A percentile compares a stretch with the other conserved stretches of the same genome.
phyloP scores from a whole-genome alignment of 1,140 invertebrate species.

The Chlorops oryzae region DNA sequence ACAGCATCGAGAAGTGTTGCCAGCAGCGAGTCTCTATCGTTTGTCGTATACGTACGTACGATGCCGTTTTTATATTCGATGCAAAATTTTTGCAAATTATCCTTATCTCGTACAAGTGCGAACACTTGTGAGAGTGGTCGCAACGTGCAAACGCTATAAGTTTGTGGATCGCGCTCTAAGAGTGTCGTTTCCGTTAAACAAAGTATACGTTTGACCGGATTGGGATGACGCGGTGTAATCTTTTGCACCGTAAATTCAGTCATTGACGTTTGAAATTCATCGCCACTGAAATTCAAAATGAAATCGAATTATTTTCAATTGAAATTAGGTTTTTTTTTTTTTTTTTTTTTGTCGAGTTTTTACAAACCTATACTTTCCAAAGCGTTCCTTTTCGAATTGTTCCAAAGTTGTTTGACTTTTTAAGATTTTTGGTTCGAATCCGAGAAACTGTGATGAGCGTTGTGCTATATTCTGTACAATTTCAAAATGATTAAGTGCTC shows the following conservation, averaged over 20 bases:
- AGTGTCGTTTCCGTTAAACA: constrained; percentile 94
- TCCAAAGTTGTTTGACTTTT: constrained; percentile 77
- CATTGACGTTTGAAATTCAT: constrained; percentile 84
- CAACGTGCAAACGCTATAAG: constrained; percentile 82
- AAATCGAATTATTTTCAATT: not conserved
- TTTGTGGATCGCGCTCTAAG: constrained; percentile 92
- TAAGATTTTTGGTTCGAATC: constrained; percentile 74
- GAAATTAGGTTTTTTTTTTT: not conserved
- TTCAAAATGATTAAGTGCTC: constrained; percentile 72
- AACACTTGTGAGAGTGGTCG: constrained; percentile 86
- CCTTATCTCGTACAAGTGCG: constrained; percentile 80
- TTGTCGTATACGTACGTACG: constrained; percentile 76
- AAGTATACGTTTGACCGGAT: constrained; percentile 78
- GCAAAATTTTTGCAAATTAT: constrained; percentile 89
- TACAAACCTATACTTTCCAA: constrained; percentile 83
- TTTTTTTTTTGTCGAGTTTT: not conserved
- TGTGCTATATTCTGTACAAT: constrained; percentile 82
- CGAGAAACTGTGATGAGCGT: constrained; percentile 70
- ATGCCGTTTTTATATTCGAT: constrained; percentile 94
- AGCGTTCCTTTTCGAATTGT: constrained; percentile 75
- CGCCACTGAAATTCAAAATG: constrained; percentile 56
- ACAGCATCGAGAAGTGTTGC: constrained; percentile 95
- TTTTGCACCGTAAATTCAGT: constrained; percentile 91
- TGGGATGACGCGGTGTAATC: constrained; percentile 66
- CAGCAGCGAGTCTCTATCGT: constrained; percentile 83